Evolutionary conservation across 2,113 vertebrate species (phyloP).

Genomic region (Oncorhynchus mykiss): DNA sequence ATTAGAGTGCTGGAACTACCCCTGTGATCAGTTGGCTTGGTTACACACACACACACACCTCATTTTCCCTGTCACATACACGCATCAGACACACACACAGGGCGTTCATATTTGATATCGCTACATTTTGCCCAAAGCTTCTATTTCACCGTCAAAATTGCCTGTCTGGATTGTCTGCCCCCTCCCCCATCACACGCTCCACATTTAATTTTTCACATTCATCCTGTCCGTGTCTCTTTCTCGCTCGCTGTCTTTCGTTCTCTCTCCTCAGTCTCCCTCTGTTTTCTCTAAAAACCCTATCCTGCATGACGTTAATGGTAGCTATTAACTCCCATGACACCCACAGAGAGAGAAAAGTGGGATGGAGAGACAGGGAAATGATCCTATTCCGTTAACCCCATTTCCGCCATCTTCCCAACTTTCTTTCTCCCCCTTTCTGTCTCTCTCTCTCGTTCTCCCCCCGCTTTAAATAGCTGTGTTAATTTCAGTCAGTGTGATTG

Average conservation of each 20-base stretch:
- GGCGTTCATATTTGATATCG: slow-evolving; percentile 56
- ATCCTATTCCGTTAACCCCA: slow-evolving; percentile 47
- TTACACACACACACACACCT: slow-evolving; percentile 13
- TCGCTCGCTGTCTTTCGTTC: slow-evolving; percentile 25
- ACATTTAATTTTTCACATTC: slow-evolving; percentile 37
- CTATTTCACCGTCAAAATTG: slow-evolving; percentile 54
- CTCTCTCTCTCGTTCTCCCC: slow-evolving; percentile 10
- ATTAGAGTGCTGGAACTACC: slow-evolving; percentile 56
- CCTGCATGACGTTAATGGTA: slow-evolving; percentile 55
- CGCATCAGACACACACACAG: slow-evolving; percentile 11
- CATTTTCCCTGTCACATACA: slow-evolving; percentile 22
- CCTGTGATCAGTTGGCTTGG: slow-evolving; percentile 52
- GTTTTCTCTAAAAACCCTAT: slow-evolving; percentile 42
- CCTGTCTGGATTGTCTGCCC: slow-evolving; percentile 47
- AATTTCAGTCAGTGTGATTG: slow-evolving; percentile 71
- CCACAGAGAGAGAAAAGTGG: slow-evolving; percentile 11
- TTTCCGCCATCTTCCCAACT: neutral
- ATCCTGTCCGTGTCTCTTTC: slow-evolving; percentile 7
- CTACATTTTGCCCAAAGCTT: slow-evolving; percentile 57
- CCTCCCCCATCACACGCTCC: neutral
- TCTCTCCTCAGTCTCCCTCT: slow-evolving; percentile 1
- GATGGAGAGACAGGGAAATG: slow-evolving; percentile 32
- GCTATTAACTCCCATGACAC: slow-evolving; percentile 64
- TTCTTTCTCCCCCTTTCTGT: neutral
- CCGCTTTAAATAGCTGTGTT: slow-evolving; percentile 73